Evolutionary conservation across 2,888 invertebrate genomes (phyloP), one percentile per base, ranked within the genome.

Genomic region (Drosophila aldrichi): DNA sequence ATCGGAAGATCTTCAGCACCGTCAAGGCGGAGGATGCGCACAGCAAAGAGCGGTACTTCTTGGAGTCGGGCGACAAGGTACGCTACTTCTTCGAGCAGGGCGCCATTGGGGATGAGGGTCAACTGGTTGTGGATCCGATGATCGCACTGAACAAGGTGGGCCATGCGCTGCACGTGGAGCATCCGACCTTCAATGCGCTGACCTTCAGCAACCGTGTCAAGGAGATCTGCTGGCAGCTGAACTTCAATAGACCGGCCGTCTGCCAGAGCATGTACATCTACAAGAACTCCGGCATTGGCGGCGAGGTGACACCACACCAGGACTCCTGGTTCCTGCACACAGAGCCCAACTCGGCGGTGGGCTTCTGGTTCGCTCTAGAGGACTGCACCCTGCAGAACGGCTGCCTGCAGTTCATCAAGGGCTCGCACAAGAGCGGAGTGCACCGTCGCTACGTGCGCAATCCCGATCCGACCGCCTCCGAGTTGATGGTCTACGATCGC

Each of bases 201-300:
- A 97, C 98, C 0, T 97, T 98, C 92, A 96, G 96, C 90, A 95
- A 96, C 74, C 95, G 97, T 79, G 95, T 99, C 12, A 96, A 97
- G 92, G 94, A 96, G 64, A 93, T 96, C 6, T 96, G 96, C 72
- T 95, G 94, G 82, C 95, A 95, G 78, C 92, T 99, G 14, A 96
- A 95, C 5, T 95, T 96, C 70, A 93, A 94, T 62, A 96, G 96
- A 44, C 99, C 99, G 0, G 96, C 96, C 0, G 95, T 99, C 0
- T 96, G 96, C 2, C 99, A 99, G 92, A 98, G 98, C 93, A 99
- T 99, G 99, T 97, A 97, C 90, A 99, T 99, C 73, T 99, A 97
- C 93, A 99, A 99, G 94, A 98, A 98, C 94, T 98, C 98, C 0
- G 95, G 96, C 20, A 94, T 97, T 67, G 98, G 98, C 0, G 96